Percentiles rank a stretch among this genome's conserved stretches.
Conservation (phyloP, 2,113 vertebrate species). For the Dasyornis broadbenti region DNA sequence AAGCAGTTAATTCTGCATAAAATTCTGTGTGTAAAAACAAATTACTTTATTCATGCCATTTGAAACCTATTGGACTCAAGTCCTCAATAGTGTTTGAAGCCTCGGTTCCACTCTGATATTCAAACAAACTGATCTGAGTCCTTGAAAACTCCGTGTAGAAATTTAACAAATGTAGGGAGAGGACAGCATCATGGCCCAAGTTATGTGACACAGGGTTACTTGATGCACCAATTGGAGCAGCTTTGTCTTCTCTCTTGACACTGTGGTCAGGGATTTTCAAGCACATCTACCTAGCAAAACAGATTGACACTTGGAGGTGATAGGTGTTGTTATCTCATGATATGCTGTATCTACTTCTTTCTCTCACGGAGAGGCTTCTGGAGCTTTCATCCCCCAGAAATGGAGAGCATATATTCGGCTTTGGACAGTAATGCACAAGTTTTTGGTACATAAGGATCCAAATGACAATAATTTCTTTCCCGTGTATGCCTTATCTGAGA, state of each 20-base stretch:
- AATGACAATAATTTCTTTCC: neutral
- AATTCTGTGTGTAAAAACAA: neutral
- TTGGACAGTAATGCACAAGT: neutral
- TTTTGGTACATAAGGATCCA: neutral
- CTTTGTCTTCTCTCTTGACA: neutral
- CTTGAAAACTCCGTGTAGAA: neutral
- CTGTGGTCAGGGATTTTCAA: neutral
- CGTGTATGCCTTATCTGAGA: neutral
- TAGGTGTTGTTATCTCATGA: neutral
- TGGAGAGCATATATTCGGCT: neutral
- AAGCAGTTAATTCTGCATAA: neutral
- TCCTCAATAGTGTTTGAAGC: neutral
- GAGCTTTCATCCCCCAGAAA: neutral
- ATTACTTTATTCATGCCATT: neutral
- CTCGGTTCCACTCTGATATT: neutral
- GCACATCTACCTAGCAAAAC: neutral
- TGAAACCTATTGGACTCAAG: neutral
- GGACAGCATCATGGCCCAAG: neutral
- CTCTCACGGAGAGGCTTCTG: neutral
- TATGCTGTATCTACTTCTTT: neutral
- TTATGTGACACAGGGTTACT: accelerated
- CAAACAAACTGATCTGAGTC: neutral
- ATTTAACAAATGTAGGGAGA: neutral
- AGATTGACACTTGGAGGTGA: too few species aligned
- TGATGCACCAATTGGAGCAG: neutral